Percentiles rank a stretch among this genome's conserved stretches.
Conservation (phyloP, 1,140 invertebrate genomes). For the Liolophura sinensis region DNA sequence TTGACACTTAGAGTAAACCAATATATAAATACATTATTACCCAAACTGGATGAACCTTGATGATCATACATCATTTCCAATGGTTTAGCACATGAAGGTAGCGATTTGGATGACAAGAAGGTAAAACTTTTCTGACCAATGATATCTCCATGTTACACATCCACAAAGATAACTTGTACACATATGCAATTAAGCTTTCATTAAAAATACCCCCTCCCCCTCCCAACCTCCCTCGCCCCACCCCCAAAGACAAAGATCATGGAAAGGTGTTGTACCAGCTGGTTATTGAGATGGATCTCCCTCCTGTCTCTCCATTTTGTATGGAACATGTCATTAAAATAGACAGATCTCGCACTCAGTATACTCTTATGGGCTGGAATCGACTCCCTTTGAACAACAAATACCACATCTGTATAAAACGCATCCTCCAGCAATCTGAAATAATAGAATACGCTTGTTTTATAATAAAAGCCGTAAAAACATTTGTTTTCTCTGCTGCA, state of each 20-base stretch:
- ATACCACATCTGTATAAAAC: constrained; percentile 58
- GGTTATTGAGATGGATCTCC: constrained; percentile 51
- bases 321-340: constrained; percentile 60
- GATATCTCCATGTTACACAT: constrained; percentile 4
- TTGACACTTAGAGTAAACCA: background rate
- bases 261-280: constrained; percentile 38
- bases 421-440: constrained; percentile 58
- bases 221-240: background rate
- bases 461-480: background rate
- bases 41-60: background rate
- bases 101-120: constrained; percentile 4
- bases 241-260: background rate
- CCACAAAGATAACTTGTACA: constrained; percentile 1
- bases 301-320: constrained; percentile 56
- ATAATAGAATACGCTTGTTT: constrained; percentile 11
- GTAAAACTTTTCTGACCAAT: constrained; percentile 5
- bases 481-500: background rate
- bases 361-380: constrained; percentile 61
- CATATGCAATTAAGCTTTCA: background rate
- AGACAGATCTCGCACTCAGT: constrained; percentile 56
- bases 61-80: background rate
- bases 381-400: constrained; percentile 54
- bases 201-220: background rate
- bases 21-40: background rate
- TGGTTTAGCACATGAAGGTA: background rate